Percentiles rank a stretch among this genome's conserved stretches.
Evolutionary conservation across 2,113 vertebrate genomes (phyloP).

Genomic region (Hippocampus mohnikei): DNA sequence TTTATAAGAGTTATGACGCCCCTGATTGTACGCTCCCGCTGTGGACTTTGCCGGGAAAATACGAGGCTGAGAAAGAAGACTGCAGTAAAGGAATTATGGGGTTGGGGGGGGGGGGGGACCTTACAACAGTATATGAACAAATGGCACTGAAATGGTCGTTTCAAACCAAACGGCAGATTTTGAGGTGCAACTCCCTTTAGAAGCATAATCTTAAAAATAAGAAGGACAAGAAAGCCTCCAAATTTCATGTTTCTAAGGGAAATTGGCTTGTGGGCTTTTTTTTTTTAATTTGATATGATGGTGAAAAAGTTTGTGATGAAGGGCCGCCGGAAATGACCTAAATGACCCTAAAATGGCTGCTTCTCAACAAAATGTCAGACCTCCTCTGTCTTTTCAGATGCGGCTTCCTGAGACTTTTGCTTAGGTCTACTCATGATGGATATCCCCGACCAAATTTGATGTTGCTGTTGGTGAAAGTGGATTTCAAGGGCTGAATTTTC

Average conservation of each 20-base stretch:
- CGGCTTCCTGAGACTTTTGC: not conserved
- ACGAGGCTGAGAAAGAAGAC: not conserved
- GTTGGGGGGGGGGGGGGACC: not conserved
- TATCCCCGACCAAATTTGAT: not conserved
- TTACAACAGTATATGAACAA: not conserved
- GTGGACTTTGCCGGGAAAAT: slow-evolving; percentile 7
- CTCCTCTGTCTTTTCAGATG: too few species aligned
- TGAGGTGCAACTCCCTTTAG: too few species aligned
- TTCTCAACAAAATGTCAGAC: not conserved
- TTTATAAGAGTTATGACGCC: slow-evolving; percentile 26
- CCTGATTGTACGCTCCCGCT: slow-evolving; percentile 14
- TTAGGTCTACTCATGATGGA: not conserved
- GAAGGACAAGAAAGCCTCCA: not conserved
- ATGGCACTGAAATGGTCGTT: not conserved
- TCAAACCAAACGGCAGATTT: not conserved
- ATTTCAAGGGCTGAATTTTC: not conserved
- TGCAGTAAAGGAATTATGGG: not conserved
- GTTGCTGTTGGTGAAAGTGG: not conserved
- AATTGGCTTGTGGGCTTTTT: not conserved
- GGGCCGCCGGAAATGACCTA: not conserved
- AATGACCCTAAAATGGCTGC: not conserved
- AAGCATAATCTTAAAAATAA: too few species aligned
- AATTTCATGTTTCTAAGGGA: not conserved
- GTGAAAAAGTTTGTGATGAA: too few species aligned
- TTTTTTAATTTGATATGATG: too few species aligned